Evolutionary conservation across 2,797 vertebrate genomes (phyloP).

Genomic region (Malacoraja senta): DNA sequence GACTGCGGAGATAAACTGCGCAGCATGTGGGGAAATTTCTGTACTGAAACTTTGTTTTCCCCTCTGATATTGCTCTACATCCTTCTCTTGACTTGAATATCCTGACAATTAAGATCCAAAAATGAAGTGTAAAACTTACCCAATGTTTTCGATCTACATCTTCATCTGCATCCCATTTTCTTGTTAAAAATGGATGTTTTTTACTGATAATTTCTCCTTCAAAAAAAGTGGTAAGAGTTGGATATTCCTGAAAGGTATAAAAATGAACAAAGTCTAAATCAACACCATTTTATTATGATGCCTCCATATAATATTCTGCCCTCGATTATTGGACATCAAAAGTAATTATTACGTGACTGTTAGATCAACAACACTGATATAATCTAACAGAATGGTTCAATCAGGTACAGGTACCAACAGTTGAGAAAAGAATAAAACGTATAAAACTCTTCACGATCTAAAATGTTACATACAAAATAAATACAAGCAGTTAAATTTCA

Average conservation of each 20-base stretch:
- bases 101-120: neutral
- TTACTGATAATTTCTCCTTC: constrained; percentile 96
- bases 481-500: neutral
- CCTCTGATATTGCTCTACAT: neutral
- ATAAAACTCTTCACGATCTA: neutral
- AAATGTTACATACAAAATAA: neutral
- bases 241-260: constrained; percentile 70
- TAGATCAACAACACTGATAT: neutral
- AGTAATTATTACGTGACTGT: neutral
- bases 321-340: neutral
- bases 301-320: neutral
- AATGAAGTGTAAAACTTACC: constrained; percentile 58
- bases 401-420: neutral
- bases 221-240: constrained; percentile 93
- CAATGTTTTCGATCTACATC: constrained; percentile 97
- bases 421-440: neutral
- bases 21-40: neutral
- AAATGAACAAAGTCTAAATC: constrained; percentile 12
- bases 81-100: neutral
- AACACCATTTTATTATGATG: neutral
- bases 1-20: neutral
- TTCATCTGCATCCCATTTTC: constrained; percentile 96
- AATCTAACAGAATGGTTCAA: neutral
- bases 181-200: constrained; percentile 89
- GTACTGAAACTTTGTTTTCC: neutral